phyloP scores from a whole-genome alignment of 2,113 vertebrate genomes.

The Muntiacus muntjak region DNA sequence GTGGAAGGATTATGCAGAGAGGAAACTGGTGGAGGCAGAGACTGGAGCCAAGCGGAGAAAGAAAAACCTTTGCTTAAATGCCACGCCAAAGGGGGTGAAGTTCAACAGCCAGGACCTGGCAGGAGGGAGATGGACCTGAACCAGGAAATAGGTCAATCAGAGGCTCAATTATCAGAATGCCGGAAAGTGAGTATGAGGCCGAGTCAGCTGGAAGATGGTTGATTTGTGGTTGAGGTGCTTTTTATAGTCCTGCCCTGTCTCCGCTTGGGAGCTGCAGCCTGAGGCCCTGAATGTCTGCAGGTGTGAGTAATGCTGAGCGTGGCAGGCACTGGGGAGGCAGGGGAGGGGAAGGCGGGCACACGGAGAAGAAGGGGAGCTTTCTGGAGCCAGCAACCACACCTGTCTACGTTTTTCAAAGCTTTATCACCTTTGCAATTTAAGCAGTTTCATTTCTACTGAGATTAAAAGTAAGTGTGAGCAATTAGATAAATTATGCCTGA shows the following conservation, averaged over 20 bases:
- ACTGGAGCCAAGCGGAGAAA: neutral
- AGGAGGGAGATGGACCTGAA: neutral
- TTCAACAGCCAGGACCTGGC: neutral
- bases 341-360: neutral
- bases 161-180: neutral
- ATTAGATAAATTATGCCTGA: slow-evolving; percentile 43
- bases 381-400: slow-evolving; percentile 58
- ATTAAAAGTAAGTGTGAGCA: slow-evolving; percentile 32
- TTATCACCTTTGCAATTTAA: slow-evolving; percentile 39
- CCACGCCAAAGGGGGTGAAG: neutral
- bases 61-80: neutral
- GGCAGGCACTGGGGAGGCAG: neutral
- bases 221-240: neutral
- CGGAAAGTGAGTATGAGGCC: neutral
- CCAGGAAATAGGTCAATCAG: slow-evolving; percentile 1
- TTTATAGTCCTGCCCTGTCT: neutral
- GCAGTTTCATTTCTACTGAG: slow-evolving; percentile 46
- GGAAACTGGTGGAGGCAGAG: neutral
- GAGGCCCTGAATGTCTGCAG: neutral
- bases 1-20: neutral
- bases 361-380: neutral
- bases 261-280: neutral
- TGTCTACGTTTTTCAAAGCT: slow-evolving; percentile 42
- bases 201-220: neutral
- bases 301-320: neutral